Evolutionary conservation across 2,113 vertebrate genomes (phyloP).

Genomic region (Alligator mississippiensis): DNA sequence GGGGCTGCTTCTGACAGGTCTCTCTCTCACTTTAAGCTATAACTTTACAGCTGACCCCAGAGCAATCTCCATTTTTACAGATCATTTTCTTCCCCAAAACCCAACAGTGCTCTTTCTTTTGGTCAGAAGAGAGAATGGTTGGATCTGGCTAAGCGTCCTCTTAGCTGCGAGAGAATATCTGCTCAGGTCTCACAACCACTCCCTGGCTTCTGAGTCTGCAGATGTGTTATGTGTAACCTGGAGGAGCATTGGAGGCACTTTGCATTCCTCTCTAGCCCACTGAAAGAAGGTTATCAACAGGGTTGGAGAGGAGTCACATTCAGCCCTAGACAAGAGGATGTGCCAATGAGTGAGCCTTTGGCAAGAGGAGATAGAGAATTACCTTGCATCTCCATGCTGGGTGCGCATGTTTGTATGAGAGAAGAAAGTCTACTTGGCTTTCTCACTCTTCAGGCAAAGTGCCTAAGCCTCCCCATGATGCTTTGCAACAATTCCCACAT

Average conservation of each 20-base stretch:
- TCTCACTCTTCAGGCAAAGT: not conserved
- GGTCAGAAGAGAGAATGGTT: not conserved
- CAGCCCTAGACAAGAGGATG: not conserved
- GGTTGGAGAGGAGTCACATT: not conserved
- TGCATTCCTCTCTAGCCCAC: slow-evolving; percentile 8
- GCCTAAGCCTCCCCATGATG: not conserved
- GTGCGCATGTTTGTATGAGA: not conserved
- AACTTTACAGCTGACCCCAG: not conserved
- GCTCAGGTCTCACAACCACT: not conserved
- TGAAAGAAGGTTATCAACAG: not conserved
- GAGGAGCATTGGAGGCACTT: slow-evolving; percentile 70
- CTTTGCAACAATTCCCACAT: slow-evolving; percentile 2
- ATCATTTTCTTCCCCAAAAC: not conserved
- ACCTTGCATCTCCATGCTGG: not conserved
- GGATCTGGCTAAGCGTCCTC: not conserved
- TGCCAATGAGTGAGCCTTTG: not conserved
- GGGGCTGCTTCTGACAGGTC: slow-evolving; percentile 37
- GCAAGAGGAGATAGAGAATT: not conserved
- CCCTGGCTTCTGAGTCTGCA: slow-evolving; percentile 21
- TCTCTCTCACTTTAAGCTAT: not conserved
- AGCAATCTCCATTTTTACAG: not conserved
- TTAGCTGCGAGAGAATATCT: not conserved
- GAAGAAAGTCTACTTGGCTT: slow-evolving; percentile 12
- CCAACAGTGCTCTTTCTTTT: not conserved
- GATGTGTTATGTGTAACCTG: slow-evolving; percentile 58